Evolutionary conservation across 1,140 invertebrate species (phyloP).

Genomic region (Achatina immaculata): DNA sequence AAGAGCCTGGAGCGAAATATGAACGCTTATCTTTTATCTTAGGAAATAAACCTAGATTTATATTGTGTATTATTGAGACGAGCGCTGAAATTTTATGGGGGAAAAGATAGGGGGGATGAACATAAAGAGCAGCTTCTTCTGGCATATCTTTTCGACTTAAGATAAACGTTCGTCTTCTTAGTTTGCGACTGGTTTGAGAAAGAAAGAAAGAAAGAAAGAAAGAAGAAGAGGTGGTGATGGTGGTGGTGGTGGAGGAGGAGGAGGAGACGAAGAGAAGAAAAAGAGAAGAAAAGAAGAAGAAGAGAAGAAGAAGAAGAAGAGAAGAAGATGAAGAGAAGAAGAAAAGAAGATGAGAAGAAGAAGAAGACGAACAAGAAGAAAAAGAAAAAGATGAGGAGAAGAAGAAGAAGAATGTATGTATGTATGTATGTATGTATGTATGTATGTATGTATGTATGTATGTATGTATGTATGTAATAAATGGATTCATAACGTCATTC

Average conservation of each 20-base stretch:
- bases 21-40: too few species aligned
- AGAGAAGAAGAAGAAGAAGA: constrained; percentile 20
- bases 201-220: not conserved
- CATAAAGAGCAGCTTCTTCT: not conserved
- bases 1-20: too few species aligned
- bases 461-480: not conserved
- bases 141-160: not conserved
- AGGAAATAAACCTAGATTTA: too few species aligned
- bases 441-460: not conserved
- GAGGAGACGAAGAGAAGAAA: not conserved
- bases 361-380: not conserved
- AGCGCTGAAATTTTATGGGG: too few species aligned
- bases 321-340: not conserved
- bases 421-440: not conserved
- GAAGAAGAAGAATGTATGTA: constrained; percentile 15
- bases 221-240: not conserved
- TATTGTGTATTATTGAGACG: too few species aligned
- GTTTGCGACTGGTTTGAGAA: not conserved
- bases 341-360: not conserved
- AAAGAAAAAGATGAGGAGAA: constrained; percentile 13
- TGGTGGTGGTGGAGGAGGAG: not conserved
- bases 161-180: not conserved
- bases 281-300: not conserved
- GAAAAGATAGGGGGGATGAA: too few species aligned
- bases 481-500: too few species aligned